Percentiles rank a stretch among this genome's conserved stretches.
Conservation (phyloP, 2,888 invertebrate species). For the Kuschelorhynchus macadamiae region DNA sequence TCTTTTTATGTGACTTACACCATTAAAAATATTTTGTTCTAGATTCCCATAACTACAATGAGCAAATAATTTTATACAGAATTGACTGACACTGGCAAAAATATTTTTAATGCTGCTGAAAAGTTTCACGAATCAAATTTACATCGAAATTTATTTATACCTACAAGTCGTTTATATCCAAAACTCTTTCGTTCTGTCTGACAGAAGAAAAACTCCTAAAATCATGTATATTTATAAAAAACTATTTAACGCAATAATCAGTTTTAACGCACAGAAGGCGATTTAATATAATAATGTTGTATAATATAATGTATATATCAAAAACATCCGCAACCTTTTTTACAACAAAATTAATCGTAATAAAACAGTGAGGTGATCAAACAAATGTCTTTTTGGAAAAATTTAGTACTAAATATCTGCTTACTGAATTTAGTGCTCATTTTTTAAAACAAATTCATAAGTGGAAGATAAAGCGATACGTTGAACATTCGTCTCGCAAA, state of each 20-base stretch:
- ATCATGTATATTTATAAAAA: constrained; percentile 36
- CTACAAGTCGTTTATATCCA: constrained; percentile 11
- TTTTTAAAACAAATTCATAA: too few relatives aligned
- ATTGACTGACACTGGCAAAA: too few relatives aligned
- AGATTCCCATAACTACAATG: too few relatives aligned
- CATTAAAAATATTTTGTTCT: constrained; percentile 13
- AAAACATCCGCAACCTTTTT: constrained; percentile 60
- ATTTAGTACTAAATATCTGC: too few relatives aligned
- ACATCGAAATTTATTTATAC: neutral
- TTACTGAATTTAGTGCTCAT: too few relatives aligned
- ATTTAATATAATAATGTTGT: constrained; percentile 57
- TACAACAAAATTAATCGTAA: constrained; percentile 47
- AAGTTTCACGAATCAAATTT: neutral
- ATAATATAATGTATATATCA: constrained; percentile 59
- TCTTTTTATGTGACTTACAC: neutral
- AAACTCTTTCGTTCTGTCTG: constrained; percentile 3
- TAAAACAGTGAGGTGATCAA: neutral
- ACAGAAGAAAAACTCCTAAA: constrained; percentile 21
- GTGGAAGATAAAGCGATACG: too few relatives aligned
- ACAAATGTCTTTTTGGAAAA: neutral
- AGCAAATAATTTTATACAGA: too few relatives aligned
- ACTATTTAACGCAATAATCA: constrained; percentile 30
- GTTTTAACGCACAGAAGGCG: constrained; percentile 54
- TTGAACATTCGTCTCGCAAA: too few relatives aligned
- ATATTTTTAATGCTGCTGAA: constrained; percentile 13